Conservation (phyloP, 2,113 vertebrate species). For the Corythornis cristatus region DNA sequence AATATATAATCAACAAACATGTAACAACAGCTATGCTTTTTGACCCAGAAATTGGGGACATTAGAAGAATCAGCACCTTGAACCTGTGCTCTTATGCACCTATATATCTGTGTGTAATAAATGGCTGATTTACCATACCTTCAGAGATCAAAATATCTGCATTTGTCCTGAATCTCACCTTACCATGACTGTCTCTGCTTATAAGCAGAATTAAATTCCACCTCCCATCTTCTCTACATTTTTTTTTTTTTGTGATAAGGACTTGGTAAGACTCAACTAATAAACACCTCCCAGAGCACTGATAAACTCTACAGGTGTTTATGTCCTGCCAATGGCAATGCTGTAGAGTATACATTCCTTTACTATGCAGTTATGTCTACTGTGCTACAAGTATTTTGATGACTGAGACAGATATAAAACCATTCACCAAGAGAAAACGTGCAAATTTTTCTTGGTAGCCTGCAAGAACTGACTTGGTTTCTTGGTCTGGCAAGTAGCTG, state of each 20-base stretch:
- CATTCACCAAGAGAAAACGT: background rate
- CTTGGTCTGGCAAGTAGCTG: background rate
- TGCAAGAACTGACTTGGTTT: background rate
- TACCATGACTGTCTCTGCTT: background rate
- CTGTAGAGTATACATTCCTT: conserved; percentile 45
- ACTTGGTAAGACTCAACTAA: conserved; percentile 8
- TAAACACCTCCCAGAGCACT: conserved; percentile 6
- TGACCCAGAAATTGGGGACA: background rate
- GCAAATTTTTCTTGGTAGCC: background rate
- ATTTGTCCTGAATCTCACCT: background rate
- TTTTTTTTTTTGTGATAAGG: background rate
- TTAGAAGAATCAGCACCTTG: background rate
- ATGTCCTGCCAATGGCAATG: background rate
- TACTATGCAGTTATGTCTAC: conserved; percentile 62
- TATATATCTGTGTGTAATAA: background rate
- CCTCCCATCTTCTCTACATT: background rate
- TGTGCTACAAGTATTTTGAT: background rate
- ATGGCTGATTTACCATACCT: background rate
- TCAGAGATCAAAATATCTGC: background rate
- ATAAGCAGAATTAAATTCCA: background rate
- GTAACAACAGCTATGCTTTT: background rate
- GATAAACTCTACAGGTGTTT: conserved; percentile 33
- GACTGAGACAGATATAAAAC: conserved; percentile 25
- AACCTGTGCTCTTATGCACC: background rate
- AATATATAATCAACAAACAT: background rate